phyloP scores from a whole-genome alignment of 2,888 invertebrate species.

The Sipha maydis region DNA sequence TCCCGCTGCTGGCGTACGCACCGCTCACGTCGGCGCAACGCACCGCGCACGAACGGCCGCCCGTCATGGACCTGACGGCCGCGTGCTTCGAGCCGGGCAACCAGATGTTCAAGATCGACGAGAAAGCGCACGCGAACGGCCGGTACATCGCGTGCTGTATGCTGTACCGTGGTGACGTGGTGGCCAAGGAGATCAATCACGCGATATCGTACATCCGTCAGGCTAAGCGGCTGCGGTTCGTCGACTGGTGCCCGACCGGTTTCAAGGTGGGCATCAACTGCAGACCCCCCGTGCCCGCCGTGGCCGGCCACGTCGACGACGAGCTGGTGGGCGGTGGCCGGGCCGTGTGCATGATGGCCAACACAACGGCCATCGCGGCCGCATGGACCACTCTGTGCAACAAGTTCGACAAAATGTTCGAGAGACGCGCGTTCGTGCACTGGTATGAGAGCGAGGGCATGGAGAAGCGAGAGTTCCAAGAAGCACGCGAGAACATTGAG shows the following conservation, averaged over 20 bases:
- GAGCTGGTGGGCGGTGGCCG: slow-evolving; percentile 52
- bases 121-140: slow-evolving; percentile 69
- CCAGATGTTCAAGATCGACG: slow-evolving; percentile 63
- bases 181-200: slow-evolving; percentile 87
- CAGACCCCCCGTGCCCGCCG: slow-evolving; percentile 76
- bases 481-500: slow-evolving; percentile 62
- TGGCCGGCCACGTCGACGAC: slow-evolving; percentile 68
- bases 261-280: slow-evolving; percentile 70
- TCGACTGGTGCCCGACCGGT: slow-evolving; percentile 95
- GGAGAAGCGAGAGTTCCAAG: slow-evolving; percentile 62
- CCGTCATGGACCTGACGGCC: slow-evolving; percentile 63
- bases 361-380: slow-evolving; percentile 90
- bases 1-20: slow-evolving; percentile 64
- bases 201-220: slow-evolving; percentile 83
- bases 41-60: slow-evolving; percentile 63
- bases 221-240: slow-evolving; percentile 80
- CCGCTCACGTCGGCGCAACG: slow-evolving; percentile 63
- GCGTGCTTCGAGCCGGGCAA: slow-evolving; percentile 57
- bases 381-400: slow-evolving; percentile 75
- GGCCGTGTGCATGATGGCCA: slow-evolving; percentile 76
- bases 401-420: slow-evolving; percentile 69
- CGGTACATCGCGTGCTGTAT: slow-evolving; percentile 92
- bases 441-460: slow-evolving; percentile 63
- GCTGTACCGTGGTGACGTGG: slow-evolving; percentile 89
- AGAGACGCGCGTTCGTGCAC: slow-evolving; percentile 65